phyloP scores from a whole-genome alignment of 2,113 vertebrate genomes.

The Pterophyllum scalare region DNA sequence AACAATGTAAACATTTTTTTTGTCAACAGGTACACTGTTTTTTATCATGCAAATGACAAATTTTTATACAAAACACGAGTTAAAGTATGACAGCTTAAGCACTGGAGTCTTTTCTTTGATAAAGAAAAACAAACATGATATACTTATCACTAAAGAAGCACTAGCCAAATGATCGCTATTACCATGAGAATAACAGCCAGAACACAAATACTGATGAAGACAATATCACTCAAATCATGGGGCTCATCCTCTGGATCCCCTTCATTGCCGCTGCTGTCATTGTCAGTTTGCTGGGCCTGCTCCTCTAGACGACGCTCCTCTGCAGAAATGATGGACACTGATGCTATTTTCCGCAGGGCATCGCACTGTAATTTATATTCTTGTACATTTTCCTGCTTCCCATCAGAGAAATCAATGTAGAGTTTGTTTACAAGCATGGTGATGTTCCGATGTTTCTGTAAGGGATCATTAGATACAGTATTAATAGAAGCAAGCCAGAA shows the following conservation, averaged over 20 bases:
- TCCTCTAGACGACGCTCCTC: slow-evolving; percentile 82
- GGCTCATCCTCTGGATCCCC: slow-evolving; percentile 60
- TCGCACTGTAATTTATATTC: slow-evolving; percentile 93
- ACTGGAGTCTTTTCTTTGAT: slow-evolving; percentile 3
- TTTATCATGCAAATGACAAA: neutral
- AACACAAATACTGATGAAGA: slow-evolving; percentile 97
- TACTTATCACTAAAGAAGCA: slow-evolving; percentile 83
- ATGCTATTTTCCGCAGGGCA: slow-evolving; percentile 89
- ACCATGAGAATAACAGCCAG: slow-evolving; percentile 96
- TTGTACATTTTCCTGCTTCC: slow-evolving; percentile 84
- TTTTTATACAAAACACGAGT: slow-evolving; percentile 35
- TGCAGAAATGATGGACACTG: slow-evolving; percentile 84
- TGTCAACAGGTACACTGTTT: neutral
- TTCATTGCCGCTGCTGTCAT: slow-evolving; percentile 13
- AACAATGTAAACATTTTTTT: slow-evolving; percentile 16
- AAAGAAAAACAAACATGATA: neutral
- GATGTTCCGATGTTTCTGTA: slow-evolving; percentile 90
- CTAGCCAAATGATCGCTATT: slow-evolving; percentile 91
- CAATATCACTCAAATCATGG: slow-evolving; percentile 91
- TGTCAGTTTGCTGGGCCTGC: slow-evolving; percentile 81
- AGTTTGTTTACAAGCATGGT: slow-evolving; percentile 91
- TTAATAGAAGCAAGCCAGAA: neutral
- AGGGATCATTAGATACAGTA: slow-evolving; percentile 25
- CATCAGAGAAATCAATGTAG: slow-evolving; percentile 90
- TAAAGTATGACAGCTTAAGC: neutral